phyloP scores from a whole-genome alignment of 2,888 invertebrate genomes.

The Rhingia campestris region DNA sequence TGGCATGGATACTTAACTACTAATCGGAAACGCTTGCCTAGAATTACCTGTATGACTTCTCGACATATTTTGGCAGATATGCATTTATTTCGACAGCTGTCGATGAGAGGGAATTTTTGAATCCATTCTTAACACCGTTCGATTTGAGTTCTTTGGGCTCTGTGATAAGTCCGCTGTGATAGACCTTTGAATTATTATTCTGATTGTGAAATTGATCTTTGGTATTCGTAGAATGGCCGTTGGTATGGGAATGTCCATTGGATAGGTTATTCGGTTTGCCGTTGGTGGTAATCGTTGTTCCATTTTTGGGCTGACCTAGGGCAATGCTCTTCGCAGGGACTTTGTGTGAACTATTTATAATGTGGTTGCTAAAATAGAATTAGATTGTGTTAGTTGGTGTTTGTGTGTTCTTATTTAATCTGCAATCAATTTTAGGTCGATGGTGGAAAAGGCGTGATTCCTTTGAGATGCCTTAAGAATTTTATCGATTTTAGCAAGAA shows the following conservation, averaged over 20 bases:
- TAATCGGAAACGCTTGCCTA: slow-evolving; percentile 69
- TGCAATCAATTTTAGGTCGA: slow-evolving; percentile 12
- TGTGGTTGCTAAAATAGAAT: slow-evolving; percentile 71
- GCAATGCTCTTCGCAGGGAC: slow-evolving; percentile 39
- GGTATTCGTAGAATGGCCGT: slow-evolving; percentile 57
- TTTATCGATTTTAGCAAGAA: background rate
- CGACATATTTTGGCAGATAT: slow-evolving; percentile 82
- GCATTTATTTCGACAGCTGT: slow-evolving; percentile 69
- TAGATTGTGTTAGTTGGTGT: slow-evolving; percentile 48
- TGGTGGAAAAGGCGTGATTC: too few relatives aligned
- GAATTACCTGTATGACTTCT: slow-evolving; percentile 83
- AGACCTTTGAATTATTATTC: slow-evolving; percentile 59
- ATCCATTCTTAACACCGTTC: slow-evolving; percentile 56
- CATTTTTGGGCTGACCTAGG: slow-evolving; percentile 44
- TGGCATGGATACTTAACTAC: slow-evolving; percentile 43
- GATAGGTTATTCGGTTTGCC: slow-evolving; percentile 48
- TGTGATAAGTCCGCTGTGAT: slow-evolving; percentile 48
- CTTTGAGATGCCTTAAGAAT: too few relatives aligned
- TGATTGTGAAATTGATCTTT: slow-evolving; percentile 50
- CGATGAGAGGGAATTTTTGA: slow-evolving; percentile 52
- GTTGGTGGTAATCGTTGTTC: slow-evolving; percentile 32
- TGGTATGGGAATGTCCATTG: slow-evolving; percentile 73
- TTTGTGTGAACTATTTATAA: slow-evolving; percentile 61
- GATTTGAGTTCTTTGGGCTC: slow-evolving; percentile 41
- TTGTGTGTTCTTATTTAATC: background rate